A percentile compares a stretch with the other conserved stretches of the same genome.
These are phyloP conservation scores for Drosophila parabipectinata DNA, from an alignment of 1,140 invertebrate genomes.

Conservation along the genomic window DNA sequence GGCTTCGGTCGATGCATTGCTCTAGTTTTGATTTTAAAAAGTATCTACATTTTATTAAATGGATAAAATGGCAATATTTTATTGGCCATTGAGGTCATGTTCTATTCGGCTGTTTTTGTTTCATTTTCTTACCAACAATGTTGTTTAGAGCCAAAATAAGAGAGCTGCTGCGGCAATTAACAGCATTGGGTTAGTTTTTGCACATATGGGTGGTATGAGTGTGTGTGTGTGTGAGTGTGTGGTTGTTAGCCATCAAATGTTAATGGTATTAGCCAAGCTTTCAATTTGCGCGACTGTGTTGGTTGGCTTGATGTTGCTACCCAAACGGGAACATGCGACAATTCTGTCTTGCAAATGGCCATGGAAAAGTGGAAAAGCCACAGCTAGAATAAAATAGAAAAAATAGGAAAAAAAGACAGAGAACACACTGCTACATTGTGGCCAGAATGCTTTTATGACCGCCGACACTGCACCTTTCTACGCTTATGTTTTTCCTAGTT, in stretches of 20 bases:
- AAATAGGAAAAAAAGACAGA: not conserved
- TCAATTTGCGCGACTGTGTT: constrained; percentile 44
- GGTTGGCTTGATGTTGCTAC: constrained; percentile 3
- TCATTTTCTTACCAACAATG: constrained; percentile 28
- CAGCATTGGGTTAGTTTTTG: constrained; percentile 41
- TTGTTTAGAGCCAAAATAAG: constrained; percentile 5
- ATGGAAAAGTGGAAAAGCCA: constrained; percentile 28
- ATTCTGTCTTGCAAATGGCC: constrained; percentile 31
- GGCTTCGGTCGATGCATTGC: constrained; percentile 3
- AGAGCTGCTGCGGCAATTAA: constrained; percentile 28
- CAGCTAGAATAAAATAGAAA: constrained; percentile 9
- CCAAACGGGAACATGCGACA: constrained; percentile 43
- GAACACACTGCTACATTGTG: constrained; percentile 17
- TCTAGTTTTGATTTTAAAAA: not conserved
- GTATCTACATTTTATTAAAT: not conserved
- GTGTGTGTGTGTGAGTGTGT: not conserved
- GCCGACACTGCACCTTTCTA: constrained; percentile 20
- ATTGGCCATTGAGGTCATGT: constrained; percentile 29
- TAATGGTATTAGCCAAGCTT: constrained; percentile 53
- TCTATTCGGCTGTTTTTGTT: not conserved
- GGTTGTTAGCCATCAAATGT: constrained; percentile 50
- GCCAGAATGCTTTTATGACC: constrained; percentile 25
- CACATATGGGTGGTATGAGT: not conserved
- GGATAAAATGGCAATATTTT: not conserved
- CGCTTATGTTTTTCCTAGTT: not conserved